These are phyloP conservation scores for Sternotherus odoratus DNA, from an alignment of 2,797 vertebrate genomes.

Conservation along the genomic window DNA sequence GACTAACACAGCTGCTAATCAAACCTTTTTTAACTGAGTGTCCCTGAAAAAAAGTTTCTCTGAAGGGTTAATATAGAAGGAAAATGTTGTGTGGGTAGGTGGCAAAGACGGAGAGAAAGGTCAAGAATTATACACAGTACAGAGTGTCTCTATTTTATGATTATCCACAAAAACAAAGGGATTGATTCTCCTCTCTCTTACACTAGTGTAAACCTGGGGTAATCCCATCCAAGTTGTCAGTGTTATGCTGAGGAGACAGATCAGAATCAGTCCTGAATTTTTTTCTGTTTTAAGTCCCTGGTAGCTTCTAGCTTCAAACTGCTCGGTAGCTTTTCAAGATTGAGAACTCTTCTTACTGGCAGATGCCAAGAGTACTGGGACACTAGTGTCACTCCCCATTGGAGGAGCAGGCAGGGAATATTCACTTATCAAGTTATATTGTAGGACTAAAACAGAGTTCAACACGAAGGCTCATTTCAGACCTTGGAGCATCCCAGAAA, in stretches of 20 bases:
- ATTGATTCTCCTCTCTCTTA: not conserved
- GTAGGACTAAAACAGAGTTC: not conserved
- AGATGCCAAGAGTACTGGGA: not conserved
- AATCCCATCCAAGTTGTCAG: not conserved
- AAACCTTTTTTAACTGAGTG: not conserved
- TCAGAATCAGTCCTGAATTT: not conserved
- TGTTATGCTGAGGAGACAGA: not conserved
- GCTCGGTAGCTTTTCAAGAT: not conserved
- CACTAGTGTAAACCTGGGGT: not conserved
- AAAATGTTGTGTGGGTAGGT: not conserved
- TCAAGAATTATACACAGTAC: not conserved
- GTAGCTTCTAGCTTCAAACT: not conserved
- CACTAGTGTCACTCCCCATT: not conserved
- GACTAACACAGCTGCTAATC: no score
- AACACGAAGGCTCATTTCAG: not conserved
- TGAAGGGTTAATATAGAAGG: not conserved
- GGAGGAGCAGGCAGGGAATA: not conserved
- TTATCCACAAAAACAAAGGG: not conserved
- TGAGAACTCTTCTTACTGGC: not conserved
- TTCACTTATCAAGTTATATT: not conserved
- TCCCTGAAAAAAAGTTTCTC: not conserved
- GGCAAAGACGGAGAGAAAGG: not conserved
- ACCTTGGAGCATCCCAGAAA: not conserved
- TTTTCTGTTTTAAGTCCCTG: not conserved
- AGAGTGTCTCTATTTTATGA: not conserved